Percentiles rank a stretch among this genome's conserved stretches.
These are phyloP conservation scores for Cheilosia grossa DNA, from an alignment of 2,888 invertebrate genomes.

Conservation along the genomic window DNA sequence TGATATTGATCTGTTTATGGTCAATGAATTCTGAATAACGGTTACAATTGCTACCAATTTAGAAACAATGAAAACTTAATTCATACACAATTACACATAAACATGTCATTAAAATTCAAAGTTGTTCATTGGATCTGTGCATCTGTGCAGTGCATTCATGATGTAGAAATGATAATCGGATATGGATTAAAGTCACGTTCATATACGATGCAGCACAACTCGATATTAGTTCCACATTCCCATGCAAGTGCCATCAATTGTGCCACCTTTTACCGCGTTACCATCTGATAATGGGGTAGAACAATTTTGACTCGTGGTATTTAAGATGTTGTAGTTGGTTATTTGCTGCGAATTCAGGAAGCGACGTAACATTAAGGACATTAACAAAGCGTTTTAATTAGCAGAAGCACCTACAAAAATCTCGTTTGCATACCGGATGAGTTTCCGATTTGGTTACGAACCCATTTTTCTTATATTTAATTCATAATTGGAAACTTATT, in stretches of 20 bases:
- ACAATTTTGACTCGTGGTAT: not conserved
- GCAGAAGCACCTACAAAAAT: not conserved
- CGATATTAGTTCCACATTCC: conserved; percentile 22
- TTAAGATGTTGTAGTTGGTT: conserved; percentile 6
- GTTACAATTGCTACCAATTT: conserved; percentile 26
- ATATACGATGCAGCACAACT: conserved; percentile 22
- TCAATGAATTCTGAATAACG: conserved; percentile 12
- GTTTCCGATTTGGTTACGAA: too few species aligned
- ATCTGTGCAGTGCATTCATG: conserved; percentile 8
- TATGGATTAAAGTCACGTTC: conserved; percentile 50
- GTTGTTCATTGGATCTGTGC: conserved; percentile 13
- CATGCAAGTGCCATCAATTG: conserved; percentile 2
- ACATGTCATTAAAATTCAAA: conserved; percentile 36
- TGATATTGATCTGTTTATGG: not conserved
- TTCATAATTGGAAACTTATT: too few species aligned
- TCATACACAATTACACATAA: conserved; percentile 6
- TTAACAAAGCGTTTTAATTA: not conserved
- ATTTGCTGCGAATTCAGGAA: conserved; percentile 1
- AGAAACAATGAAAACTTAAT: conserved; percentile 34
- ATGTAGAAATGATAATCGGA: conserved; percentile 7
- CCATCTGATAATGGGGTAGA: not conserved
- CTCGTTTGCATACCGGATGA: too few species aligned
- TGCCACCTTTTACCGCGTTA: conserved; percentile 29
- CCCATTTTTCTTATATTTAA: too few species aligned
- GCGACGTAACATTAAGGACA: not conserved